Percentiles rank a stretch among this genome's conserved stretches.
Conservation (phyloP, 2,888 invertebrate genomes). For the Rhodophaea formosa region DNA sequence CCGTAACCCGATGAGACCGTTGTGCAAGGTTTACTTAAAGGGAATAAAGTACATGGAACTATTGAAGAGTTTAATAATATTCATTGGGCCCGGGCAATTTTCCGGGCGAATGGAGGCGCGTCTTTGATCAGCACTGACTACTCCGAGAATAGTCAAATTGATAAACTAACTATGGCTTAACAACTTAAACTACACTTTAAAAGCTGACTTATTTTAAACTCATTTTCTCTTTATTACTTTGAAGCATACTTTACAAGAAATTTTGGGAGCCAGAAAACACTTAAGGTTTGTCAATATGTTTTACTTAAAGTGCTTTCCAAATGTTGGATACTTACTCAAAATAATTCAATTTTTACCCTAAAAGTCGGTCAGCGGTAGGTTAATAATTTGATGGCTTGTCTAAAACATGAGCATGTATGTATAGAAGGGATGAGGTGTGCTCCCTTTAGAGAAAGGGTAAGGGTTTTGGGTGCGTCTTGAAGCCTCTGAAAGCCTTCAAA, state of each 20-base stretch:
- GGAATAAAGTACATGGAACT: slow-evolving; percentile 71
- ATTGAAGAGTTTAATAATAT: slow-evolving; percentile 80
- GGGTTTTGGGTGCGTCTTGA: slow-evolving; percentile 51
- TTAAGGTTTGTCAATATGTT: neutral
- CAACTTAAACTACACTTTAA: slow-evolving; percentile 38
- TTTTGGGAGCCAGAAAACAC: slow-evolving; percentile 36
- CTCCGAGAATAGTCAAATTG: slow-evolving; percentile 65
- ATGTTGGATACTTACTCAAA: neutral
- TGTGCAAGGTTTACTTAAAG: slow-evolving; percentile 55
- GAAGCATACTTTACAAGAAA: slow-evolving; percentile 22
- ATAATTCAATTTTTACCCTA: slow-evolving; percentile 64
- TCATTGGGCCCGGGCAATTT: slow-evolving; percentile 80
- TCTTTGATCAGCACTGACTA: slow-evolving; percentile 74
- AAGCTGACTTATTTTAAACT: slow-evolving; percentile 30
- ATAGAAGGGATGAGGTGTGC: slow-evolving; percentile 33
- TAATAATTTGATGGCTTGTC: slow-evolving; percentile 46
- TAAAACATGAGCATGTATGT: slow-evolving; percentile 23
- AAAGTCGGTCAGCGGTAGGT: slow-evolving; percentile 52
- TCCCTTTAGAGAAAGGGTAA: slow-evolving; percentile 39
- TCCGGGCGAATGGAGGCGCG: slow-evolving; percentile 70
- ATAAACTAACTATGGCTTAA: slow-evolving; percentile 54
- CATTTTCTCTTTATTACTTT: slow-evolving; percentile 20
- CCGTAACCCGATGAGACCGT: slow-evolving; percentile 27
- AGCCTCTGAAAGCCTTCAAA: slow-evolving; percentile 46
- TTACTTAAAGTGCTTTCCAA: neutral